These are phyloP conservation scores for Coenobita brevimanus DNA, from an alignment of 1,140 invertebrate species.

Conservation along the genomic window DNA sequence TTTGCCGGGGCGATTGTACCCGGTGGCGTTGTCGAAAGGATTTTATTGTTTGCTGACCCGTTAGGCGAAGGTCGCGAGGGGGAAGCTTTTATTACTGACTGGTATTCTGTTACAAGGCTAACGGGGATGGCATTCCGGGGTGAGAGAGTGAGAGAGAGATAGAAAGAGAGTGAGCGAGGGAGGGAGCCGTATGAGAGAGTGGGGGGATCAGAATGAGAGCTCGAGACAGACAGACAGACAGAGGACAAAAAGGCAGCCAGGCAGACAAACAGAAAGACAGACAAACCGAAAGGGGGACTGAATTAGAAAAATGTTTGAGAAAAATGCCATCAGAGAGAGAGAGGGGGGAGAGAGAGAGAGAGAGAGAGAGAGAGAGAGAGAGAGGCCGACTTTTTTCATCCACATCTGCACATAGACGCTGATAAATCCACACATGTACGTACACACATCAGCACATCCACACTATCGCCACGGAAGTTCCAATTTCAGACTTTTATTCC, in stretches of 20 bases:
- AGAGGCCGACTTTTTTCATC: not conserved
- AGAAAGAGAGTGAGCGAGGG: too few species aligned
- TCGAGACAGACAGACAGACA: too few species aligned
- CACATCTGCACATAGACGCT: not conserved
- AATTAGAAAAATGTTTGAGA: not conserved
- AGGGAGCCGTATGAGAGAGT: too few species aligned
- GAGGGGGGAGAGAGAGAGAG: not conserved
- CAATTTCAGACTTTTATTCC: not conserved
- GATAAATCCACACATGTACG: not conserved
- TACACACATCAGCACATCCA: not conserved
- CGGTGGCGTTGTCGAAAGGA: not conserved
- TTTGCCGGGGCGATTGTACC: not conserved
- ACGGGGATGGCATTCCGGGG: not conserved
- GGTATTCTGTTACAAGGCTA: constrained; percentile 5
- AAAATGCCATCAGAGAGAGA: not conserved
- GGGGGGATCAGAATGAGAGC: too few species aligned
- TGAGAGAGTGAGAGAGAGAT: too few species aligned
- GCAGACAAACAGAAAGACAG: too few species aligned
- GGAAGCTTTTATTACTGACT: not conserved
- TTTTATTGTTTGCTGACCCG: constrained; percentile 1
- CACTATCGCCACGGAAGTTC: not conserved
- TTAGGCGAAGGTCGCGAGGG: not conserved
- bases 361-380: not conserved
- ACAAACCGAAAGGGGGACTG: too few species aligned
- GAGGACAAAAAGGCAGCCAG: too few species aligned